Base-by-base conservation (phyloP, 2,797 vertebrate species). In the Thaleichthys pacificus region DNA sequence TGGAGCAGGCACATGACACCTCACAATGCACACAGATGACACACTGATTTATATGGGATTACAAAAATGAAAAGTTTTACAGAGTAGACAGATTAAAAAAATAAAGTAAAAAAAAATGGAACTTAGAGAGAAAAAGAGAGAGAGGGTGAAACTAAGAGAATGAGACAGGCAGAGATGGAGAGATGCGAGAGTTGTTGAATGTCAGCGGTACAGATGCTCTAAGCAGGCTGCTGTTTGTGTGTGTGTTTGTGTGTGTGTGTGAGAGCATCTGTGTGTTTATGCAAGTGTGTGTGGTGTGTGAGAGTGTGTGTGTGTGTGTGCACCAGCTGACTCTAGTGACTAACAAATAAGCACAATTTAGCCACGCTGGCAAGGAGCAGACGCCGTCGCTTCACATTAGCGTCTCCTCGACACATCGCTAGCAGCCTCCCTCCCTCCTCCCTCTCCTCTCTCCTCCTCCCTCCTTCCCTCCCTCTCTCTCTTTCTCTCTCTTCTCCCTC, bases 291-390 rank as follows among this genome's bases (percentile, higher is more conserved):
- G 30, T 30, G 30, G 2, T 2, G 30, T 30, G 9, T 72, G 26
- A 71, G 1, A 71, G 35, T 70, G 72, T 60, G 66, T 65, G 67
- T 78, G 66, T 64, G 70, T 49, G 91, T 89, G 90, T 87, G 93
- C 89, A 84, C 92, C 92, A 93, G 94, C 93, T 94, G 94, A 96
- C 94, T 95, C 93, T 92, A 93, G 94, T 93, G 93, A 93, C 94
- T 96, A 96, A 97, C 95, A 97, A 98, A 98, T 95, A 96, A 96
- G 88, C 82, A 92, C 95, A 95, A 96, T 97, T 97, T 96, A 95
- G 94, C 93, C 88, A 86, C 90, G 94, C 93, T 94, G 93, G 93
- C 75, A 86, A 96, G 94, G 92, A 95, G 93, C 94, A 93, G 90
- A 91, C 92, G 89, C 93, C 86, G 95, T 97, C 97, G 96, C 95